A percentile compares a stretch with the other conserved stretches of the same genome.
phyloP scores from a whole-genome alignment of 2,113 vertebrate species.

The Scomber scombrus region DNA sequence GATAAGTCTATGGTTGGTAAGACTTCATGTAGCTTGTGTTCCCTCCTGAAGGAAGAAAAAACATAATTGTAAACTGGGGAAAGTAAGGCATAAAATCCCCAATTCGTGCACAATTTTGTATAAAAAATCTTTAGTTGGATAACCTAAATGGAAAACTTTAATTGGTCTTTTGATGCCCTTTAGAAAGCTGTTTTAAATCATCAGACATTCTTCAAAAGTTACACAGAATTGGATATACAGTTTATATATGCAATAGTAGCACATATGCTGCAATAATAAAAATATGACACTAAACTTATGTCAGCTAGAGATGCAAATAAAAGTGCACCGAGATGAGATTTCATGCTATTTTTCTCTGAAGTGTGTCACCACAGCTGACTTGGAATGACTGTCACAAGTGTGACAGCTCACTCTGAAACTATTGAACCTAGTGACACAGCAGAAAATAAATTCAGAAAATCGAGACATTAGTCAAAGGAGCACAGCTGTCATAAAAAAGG shows the following conservation, averaged over 20 bases:
- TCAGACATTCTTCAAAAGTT: background rate
- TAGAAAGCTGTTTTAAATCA: background rate
- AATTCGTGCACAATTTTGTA: background rate
- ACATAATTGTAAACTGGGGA: background rate
- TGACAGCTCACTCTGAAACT: constrained; percentile 74
- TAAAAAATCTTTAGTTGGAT: background rate
- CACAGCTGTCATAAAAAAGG: constrained; percentile 49
- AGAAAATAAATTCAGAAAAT: constrained; percentile 64
- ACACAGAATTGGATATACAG: background rate
- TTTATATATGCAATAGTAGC: too few species aligned
- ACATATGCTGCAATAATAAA: background rate
- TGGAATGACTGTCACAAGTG: constrained; percentile 69
- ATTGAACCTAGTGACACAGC: constrained; percentile 64
- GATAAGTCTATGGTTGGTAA: constrained; percentile 49
- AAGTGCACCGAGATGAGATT: constrained; percentile 40
- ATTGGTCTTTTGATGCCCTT: background rate
- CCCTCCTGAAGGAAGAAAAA: background rate
- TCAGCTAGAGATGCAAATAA: constrained; percentile 18
- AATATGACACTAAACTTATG: background rate
- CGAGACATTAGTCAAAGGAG: constrained; percentile 64
- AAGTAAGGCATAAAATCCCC: background rate
- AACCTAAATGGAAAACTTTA: background rate
- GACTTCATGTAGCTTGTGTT: constrained; percentile 29
- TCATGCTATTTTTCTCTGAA: constrained; percentile 52
- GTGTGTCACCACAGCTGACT: constrained; percentile 64